Evolutionary conservation across 1,140 invertebrate genomes (phyloP), one percentile per base, ranked within the genome.

Genomic region (Belonocnema kinseyi): DNA sequence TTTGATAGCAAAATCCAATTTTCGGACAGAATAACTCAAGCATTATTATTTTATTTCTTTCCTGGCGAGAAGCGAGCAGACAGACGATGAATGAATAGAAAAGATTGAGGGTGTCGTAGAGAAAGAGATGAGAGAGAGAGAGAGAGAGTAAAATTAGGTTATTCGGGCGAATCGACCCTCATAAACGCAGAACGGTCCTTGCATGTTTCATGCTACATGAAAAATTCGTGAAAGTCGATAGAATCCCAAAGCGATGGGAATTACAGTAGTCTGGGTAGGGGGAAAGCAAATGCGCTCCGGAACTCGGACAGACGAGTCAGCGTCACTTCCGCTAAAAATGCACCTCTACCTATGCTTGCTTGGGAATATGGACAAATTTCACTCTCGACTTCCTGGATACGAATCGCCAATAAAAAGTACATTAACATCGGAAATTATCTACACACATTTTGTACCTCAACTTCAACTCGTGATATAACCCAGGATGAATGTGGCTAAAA

Each of bases 251-350:
- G 21, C 21, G 33, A 40, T 10, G 61, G 16, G n/a, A 56, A 17
- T 17, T 19, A 17, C 53, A 56, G 72, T 77, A 73, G 77, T 79
- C 74, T 40, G 46, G 14, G 16, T 11, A 33, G 8, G 50, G 26
- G 21, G 12, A n/a, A 51, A 46, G 6, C 33, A 16, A 17, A 17
- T 50, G 11, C 54, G 53, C 72, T 74, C 81, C 81, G 81, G 81
- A 82, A 82, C 81, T 82, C 77, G 79, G 72, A 74, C 81, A 82
- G 79, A 82, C 79, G 80, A 77, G 75, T 75, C 51, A 72, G 51
- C 61, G 46, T 54, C 78, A 66, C 66, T 73, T 81, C 80, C 80
- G 80, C 80, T 78, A 73, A 77, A 80, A 76, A 77, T 81, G 75
- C 75, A 81, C 77, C 74, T 52, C 50, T 40, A 52, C 46, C 53